Base-by-base conservation (phyloP, 2,888 invertebrate genomes). In the Tipula lateralis region DNA sequence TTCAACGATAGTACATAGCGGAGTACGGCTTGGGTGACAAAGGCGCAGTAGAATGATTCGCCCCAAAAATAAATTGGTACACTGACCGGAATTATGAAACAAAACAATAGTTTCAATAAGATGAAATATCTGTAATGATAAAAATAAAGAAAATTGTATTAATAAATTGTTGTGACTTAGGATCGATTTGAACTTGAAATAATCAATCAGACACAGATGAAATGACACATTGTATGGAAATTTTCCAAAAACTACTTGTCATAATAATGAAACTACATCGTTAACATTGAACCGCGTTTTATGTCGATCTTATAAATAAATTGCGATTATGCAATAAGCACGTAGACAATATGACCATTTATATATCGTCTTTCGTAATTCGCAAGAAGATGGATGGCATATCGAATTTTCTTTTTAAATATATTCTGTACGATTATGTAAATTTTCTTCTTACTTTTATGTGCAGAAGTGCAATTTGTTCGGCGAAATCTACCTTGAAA, bases 1-100 rank as follows among this genome's bases (percentile, higher is more conserved):
- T 98, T 95, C 85, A 98, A 92, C 1, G 93, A 93, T 85, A 93
- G 88, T 34, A 93, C 91, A 89, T 96, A 97, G 12, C 97, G 94
- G 13, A 96, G 88, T 30, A 94, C 88, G 1, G 92, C 92, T 85
- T 95, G 93, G 1, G 94, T 91, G 87, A 93, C 91, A 86, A 95
- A 92, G 1, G 96, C 93, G 86, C 93, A 93, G 84, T 88, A 89
- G 92, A 92, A 94, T 1, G 89, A 88, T 88, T 97, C 97, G 29
- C 91, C 91, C 95, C 96, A 97, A 81, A 91, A 90, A 81, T 92
- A 92, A 2, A 93, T 92, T 0, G 96, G 95, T 13, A 95, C 89
- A 0, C 93, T 24, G 0, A 94, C 93, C 1, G 97, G 97, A 84
- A 96, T 84, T 1, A 95, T 85, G 88, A 96, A 96, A 89, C 95